These are phyloP conservation scores for Potorous gilbertii DNA, from an alignment of 2,797 vertebrate genomes.

Conservation along the genomic window DNA sequence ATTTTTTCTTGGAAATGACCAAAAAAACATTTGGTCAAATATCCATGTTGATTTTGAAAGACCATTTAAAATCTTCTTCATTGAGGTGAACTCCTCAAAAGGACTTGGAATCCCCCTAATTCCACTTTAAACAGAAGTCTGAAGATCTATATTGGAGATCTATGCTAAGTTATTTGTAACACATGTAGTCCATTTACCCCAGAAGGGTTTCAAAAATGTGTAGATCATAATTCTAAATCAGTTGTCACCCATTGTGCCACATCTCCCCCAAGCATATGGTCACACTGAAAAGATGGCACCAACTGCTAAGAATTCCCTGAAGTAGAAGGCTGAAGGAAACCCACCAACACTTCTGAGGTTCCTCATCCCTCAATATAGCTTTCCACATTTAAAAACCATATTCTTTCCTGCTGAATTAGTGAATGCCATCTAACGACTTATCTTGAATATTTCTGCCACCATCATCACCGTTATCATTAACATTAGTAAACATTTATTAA, in stretches of 20 bases:
- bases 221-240: background rate
- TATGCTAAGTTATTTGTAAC: background rate
- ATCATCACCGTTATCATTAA: background rate
- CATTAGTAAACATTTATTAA: background rate
- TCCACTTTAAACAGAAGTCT: background rate
- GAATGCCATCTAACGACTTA: background rate
- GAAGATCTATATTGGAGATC: background rate
- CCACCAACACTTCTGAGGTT: background rate
- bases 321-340: background rate
- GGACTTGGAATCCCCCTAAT: background rate
- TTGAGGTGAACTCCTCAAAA: background rate
- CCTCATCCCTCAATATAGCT: background rate
- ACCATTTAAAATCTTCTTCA: background rate
- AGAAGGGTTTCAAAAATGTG: background rate
- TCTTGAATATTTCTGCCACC: background rate
- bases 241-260: background rate
- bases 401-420: background rate
- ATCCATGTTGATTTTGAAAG: background rate
- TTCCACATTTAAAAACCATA: background rate
- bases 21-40: background rate
- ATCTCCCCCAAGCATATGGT: background rate
- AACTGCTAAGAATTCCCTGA: background rate
- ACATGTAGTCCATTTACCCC: background rate
- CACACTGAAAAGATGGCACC: background rate
- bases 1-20: background rate